Evolutionary conservation across 2,113 vertebrate genomes (phyloP).

Genomic region (Ammodytes dubius): DNA sequence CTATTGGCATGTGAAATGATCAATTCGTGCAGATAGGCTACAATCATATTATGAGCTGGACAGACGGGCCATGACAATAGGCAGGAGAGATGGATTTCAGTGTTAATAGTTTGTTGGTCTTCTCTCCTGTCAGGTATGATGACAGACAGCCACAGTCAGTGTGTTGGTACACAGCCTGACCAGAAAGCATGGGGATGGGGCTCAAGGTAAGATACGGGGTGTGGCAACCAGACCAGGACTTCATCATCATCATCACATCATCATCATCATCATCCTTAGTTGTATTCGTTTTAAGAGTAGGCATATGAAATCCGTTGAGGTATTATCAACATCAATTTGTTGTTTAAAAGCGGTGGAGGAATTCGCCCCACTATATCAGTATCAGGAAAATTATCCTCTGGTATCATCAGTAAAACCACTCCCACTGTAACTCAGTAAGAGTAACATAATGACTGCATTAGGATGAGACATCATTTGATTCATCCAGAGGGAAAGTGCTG

Average conservation of each 20-base stretch:
- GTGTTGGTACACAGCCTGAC: constrained; percentile 52
- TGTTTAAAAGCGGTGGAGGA: not conserved
- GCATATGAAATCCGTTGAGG: not conserved
- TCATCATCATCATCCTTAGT: not conserved
- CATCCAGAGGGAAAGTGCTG: too few species aligned
- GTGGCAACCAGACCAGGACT: constrained; percentile 1
- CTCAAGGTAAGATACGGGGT: constrained; percentile 76
- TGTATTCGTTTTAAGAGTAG: not conserved
- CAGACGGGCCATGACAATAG: not conserved
- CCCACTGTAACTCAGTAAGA: too few species aligned
- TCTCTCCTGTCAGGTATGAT: constrained; percentile 60
- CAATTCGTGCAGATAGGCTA: not conserved
- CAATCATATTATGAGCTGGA: not conserved
- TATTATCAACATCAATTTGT: not conserved
- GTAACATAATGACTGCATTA: too few species aligned
- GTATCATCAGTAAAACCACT: too few species aligned
- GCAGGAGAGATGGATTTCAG: not conserved
- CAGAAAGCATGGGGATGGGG: constrained; percentile 77
- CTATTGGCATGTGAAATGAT: not conserved
- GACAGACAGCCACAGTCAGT: constrained; percentile 38
- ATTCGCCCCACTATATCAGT: too few species aligned
- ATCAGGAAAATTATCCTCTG: too few species aligned
- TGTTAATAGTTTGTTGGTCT: not conserved
- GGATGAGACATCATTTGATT: too few species aligned
- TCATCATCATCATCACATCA: not conserved